phyloP scores from a whole-genome alignment of 2,888 invertebrate genomes.

The Catonia carolina region DNA sequence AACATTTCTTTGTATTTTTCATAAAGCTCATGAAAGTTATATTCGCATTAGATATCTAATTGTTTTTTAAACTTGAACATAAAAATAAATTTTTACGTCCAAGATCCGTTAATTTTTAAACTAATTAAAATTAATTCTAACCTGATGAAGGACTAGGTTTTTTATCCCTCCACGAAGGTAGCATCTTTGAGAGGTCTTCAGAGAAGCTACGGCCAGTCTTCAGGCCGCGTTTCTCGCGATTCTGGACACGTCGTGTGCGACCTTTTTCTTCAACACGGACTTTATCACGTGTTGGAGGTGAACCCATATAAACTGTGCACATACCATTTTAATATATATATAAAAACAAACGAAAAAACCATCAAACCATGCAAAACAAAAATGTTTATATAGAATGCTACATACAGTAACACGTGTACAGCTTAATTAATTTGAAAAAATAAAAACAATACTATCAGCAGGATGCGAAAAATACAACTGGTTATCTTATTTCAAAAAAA shows the following conservation, averaged over 20 bases:
- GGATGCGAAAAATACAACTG: too few species aligned
- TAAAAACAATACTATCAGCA: too few species aligned
- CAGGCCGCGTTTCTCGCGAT: constrained; percentile 38
- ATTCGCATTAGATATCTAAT: too few species aligned
- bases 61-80: too few species aligned
- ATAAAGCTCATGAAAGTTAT: too few species aligned
- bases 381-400: too few species aligned
- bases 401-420: too few species aligned
- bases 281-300: constrained; percentile 73
- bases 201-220: constrained; percentile 38
- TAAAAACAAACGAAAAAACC: constrained; percentile 4
- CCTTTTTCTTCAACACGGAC: constrained; percentile 58
- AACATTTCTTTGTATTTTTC: too few species aligned
- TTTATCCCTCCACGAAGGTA: constrained; percentile 34
- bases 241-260: constrained; percentile 37
- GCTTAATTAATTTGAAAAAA: too few species aligned
- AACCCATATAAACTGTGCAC: constrained; percentile 54
- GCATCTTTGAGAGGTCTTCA: constrained; percentile 37
- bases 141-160: constrained; percentile 25
- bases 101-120: too few species aligned
- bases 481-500: too few species aligned
- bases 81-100: too few species aligned
- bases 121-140: not conserved
- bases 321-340: constrained; percentile 3
- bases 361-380: not conserved